Evolutionary conservation across 2,797 vertebrate species (phyloP), one percentile per base, ranked within the genome.

Genomic region (Falco naumanni): DNA sequence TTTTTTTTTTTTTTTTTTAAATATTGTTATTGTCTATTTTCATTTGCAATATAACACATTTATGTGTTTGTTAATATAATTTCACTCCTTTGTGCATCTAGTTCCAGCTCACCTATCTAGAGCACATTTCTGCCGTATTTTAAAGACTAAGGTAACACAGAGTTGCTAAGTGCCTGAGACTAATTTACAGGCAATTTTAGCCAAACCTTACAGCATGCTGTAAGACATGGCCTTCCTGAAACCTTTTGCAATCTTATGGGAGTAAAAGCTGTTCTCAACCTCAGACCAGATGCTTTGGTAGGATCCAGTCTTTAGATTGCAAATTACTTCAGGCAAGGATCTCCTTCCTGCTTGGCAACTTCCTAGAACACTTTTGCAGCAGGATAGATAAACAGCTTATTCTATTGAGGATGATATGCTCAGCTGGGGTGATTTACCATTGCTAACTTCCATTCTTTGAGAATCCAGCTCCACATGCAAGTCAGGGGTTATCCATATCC

Each of bases 321-420:
- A 93, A 92, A 93, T 94, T 89, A 90, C 92, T 96, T 88, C 68
- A 95, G 86, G 84, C 86, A 90, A 93, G 78, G 69, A 81, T 87
- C 89, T 85, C 63, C 93, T 95, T 96, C 95, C 94, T 95, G 90
- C 90, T 89, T 96, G 94, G 84, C 90, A 95, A 87, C 87, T 95
- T 93, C 84, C 75, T 92, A 87, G 88, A 74, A 85, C 68, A 69
- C 28, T 85, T 90, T 92, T 96, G 65, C 71, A 94, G 89, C 64
- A 47, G 78, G 74, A 93, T 89, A 87, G 88, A 68, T 94, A 93
- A 96, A 92, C 82, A 87, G 45, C 41, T 84, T 94, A 82, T 93
- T 96, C 87, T 90, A 71, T 2, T 60, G 81, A 87, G 60, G 64
- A 68, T 48, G 29, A 96, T 74, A 86, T 56, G 56, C 31, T 88